These are phyloP conservation scores for Leptinotarsa rubiginosa DNA, from an alignment of 2,888 invertebrate species.

Conservation along the genomic window DNA sequence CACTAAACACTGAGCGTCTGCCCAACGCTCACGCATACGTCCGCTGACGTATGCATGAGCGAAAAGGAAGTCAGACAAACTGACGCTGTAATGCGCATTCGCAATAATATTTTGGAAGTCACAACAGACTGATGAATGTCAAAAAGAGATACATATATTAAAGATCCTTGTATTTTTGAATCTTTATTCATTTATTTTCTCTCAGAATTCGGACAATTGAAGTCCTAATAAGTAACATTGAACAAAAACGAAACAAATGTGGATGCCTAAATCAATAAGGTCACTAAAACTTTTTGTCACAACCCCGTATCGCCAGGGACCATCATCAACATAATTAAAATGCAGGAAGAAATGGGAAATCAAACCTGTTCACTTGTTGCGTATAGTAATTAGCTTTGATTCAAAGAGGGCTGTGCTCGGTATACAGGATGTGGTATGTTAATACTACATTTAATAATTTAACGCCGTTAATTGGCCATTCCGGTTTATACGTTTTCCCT, in stretches of 20 bases:
- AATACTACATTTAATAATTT: constrained; percentile 25
- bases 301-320: not conserved
- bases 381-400: constrained; percentile 25
- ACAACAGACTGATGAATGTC: no score
- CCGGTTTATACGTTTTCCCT: constrained; percentile 10
- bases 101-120: no score
- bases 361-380: constrained; percentile 34
- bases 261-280: not conserved
- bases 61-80: no score
- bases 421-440: constrained; percentile 34
- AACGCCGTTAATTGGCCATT: constrained; percentile 28
- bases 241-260: not conserved
- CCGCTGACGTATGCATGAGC: no score
- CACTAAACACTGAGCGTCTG: no score
- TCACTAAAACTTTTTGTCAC: not conserved
- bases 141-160: no score
- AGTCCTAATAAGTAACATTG: no score
- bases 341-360: constrained; percentile 34
- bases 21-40: no score
- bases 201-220: no score
- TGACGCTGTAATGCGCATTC: no score
- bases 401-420: constrained; percentile 20
- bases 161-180: no score
- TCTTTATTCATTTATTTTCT: no score
- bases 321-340: constrained; percentile 17